Evolutionary conservation across 2,797 vertebrate genomes (phyloP).

Genomic region (Dendrocincla fuliginosa): DNA sequence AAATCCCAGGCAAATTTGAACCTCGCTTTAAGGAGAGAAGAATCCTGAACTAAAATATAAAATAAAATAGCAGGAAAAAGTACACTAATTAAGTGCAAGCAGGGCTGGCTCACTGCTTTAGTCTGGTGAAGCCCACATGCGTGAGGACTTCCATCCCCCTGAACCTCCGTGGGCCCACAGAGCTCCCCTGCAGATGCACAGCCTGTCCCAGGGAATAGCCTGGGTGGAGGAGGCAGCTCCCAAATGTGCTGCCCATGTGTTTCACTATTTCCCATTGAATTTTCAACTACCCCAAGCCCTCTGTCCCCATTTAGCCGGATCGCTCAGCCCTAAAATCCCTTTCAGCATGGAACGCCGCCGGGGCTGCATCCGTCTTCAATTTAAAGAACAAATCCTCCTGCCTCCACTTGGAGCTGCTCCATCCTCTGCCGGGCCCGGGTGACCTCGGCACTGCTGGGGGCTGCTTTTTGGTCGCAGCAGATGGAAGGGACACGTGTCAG

Average conservation of each 20-base stretch:
- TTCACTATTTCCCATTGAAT: background rate
- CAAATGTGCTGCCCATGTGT: conserved; percentile 35
- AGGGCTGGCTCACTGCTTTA: background rate
- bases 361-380: background rate
- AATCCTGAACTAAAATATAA: background rate
- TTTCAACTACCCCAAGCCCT: rapidly evolving
- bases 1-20: background rate
- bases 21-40: background rate
- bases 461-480: background rate
- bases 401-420: background rate
- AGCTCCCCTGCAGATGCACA: rapidly evolving
- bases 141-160: background rate
- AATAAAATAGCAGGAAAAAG: rapidly evolving
- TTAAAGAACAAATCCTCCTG: background rate
- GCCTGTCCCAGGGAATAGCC: background rate
- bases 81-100: background rate
- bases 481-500: background rate
- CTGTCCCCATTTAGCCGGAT: background rate
- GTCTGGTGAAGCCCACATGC: background rate
- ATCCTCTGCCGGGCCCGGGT: rapidly evolving
- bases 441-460: background rate
- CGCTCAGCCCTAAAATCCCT: conserved; percentile 1
- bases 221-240: background rate
- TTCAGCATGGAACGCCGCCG: background rate
- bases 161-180: rapidly evolving